These are phyloP conservation scores for Brachyhypopomus gauderio DNA, from an alignment of 2,113 vertebrate species.

Conservation along the genomic window DNA sequence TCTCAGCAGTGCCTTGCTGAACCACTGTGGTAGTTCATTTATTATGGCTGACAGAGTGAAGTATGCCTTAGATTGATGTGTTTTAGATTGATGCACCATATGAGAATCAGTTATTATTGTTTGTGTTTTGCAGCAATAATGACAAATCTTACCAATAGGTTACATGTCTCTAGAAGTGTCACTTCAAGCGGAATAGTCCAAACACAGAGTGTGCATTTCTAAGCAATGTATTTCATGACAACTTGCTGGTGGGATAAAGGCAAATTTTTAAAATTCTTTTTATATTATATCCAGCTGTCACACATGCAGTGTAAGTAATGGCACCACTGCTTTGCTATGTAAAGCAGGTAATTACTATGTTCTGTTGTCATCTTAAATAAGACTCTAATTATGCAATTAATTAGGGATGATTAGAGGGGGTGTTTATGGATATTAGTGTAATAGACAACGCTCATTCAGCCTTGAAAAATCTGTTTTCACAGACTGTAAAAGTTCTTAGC, in stretches of 20 bases:
- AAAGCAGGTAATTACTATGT: slow-evolving; percentile 36
- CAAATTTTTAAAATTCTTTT: slow-evolving; percentile 29
- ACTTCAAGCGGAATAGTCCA: background rate
- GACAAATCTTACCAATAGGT: background rate
- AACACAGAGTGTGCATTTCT: slow-evolving; percentile 7
- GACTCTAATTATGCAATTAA: slow-evolving; percentile 49
- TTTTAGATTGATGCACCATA: background rate
- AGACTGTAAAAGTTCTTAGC: background rate
- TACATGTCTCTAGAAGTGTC: slow-evolving; percentile 16
- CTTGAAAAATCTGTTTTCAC: slow-evolving; percentile 36
- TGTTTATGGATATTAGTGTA: slow-evolving; percentile 30
- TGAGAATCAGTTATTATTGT: background rate
- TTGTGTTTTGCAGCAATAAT: background rate
- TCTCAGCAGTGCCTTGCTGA: background rate
- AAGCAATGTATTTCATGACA: slow-evolving; percentile 10
- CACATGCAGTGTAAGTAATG: slow-evolving; percentile 34
- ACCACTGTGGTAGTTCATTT: background rate
- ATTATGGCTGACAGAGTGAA: background rate
- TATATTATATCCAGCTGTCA: slow-evolving; percentile 11
- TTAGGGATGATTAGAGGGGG: slow-evolving; percentile 38
- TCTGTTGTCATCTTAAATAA: slow-evolving; percentile 41
- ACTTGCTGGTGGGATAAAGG: slow-evolving; percentile 19
- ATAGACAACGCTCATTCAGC: slow-evolving; percentile 37
- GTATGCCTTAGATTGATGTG: background rate
- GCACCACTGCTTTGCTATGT: slow-evolving; percentile 15